Evolutionary conservation across 2,888 invertebrate species (phyloP).

Genomic region (Habrosyne pyritoides): DNA sequence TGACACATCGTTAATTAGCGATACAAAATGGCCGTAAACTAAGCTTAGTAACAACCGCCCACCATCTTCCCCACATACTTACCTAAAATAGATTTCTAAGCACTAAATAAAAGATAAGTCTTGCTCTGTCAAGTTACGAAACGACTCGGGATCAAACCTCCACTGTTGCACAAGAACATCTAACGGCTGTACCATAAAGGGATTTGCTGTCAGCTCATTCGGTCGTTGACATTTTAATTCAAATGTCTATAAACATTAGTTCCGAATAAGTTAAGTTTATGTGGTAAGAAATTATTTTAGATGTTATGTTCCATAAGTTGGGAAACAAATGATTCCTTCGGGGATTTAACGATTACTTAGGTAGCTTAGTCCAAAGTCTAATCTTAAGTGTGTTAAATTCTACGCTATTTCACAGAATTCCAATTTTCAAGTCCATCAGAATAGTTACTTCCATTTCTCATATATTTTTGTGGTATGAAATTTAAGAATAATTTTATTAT

Average conservation of each 20-base stretch:
- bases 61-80: neutral
- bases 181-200: constrained; percentile 10
- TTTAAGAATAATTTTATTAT: too few species aligned
- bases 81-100: neutral
- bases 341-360: neutral
- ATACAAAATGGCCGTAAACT: neutral
- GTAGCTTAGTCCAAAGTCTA: too few species aligned
- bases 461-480: too few species aligned
- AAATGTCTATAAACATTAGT: constrained; percentile 26
- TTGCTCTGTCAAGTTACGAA: constrained; percentile 15
- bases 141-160: constrained; percentile 22
- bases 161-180: constrained; percentile 19
- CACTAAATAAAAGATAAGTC: constrained; percentile 4
- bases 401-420: too few species aligned
- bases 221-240: constrained; percentile 43
- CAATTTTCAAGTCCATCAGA: too few species aligned
- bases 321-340: neutral
- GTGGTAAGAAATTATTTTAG: constrained; percentile 1
- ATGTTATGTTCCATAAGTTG: neutral
- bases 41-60: neutral
- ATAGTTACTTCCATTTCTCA: too few species aligned
- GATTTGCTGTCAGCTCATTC: constrained; percentile 19
- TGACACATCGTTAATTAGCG: neutral
- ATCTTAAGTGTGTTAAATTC: too few species aligned
- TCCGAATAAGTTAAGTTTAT: constrained; percentile 6